Percentiles rank a stretch among this genome's conserved stretches.
phyloP scores from a whole-genome alignment of 2,888 invertebrate genomes.

The Pegoplata infirma region DNA sequence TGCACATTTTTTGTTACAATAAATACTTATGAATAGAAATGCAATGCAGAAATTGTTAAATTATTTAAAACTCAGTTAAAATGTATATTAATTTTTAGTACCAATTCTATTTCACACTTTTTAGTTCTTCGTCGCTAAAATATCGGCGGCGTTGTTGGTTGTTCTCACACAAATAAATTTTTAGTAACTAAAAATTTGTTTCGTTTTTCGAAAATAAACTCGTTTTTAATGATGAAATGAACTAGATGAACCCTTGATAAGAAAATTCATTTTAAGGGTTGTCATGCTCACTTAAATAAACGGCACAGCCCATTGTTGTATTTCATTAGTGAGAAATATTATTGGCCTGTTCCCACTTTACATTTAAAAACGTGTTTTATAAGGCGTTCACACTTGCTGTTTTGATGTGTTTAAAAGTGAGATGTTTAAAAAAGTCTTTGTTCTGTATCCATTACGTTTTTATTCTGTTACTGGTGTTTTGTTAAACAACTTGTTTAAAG shows the following conservation, averaged over 20 bases:
- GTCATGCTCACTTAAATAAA: constrained; percentile 11
- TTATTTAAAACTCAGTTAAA: constrained; percentile 11
- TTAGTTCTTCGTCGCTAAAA: constrained; percentile 32
- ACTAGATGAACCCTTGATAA: constrained; percentile 34
- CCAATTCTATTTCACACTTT: constrained; percentile 41
- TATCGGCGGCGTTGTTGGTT: constrained; percentile 47
- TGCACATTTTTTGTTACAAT: constrained; percentile 43
- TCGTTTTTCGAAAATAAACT: constrained; percentile 54
- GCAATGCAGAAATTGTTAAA: neutral
- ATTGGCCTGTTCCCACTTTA: too few species aligned
- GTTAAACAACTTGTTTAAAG: too few species aligned
- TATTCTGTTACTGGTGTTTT: too few species aligned
- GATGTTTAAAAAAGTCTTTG: too few species aligned
- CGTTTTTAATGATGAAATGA: constrained; percentile 50
- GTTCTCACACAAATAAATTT: constrained; percentile 39
- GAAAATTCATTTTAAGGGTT: constrained; percentile 53
- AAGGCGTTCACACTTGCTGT: too few species aligned
- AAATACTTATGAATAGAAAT: constrained; percentile 1
- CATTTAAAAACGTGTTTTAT: too few species aligned
- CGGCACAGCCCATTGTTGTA: too few species aligned
- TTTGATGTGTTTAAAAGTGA: too few species aligned
- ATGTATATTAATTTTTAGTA: constrained; percentile 8
- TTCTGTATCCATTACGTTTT: too few species aligned
- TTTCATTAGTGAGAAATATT: too few species aligned
- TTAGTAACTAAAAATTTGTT: constrained; percentile 48